Evolutionary conservation across 2,113 vertebrate species (phyloP).

Genomic region (Leptobrachium ailaonicum): DNA sequence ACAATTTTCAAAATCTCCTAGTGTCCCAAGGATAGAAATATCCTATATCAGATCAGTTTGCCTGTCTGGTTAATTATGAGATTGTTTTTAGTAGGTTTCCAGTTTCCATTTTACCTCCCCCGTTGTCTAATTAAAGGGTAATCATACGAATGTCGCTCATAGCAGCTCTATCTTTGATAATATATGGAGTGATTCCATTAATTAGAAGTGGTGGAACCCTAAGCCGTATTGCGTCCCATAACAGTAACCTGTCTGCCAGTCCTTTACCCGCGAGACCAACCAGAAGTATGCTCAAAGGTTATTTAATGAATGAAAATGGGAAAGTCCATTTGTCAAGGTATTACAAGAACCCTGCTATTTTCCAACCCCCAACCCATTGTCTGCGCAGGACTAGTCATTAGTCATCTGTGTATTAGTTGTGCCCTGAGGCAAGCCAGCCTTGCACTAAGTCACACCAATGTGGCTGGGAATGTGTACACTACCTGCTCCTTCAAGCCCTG

Average conservation of each 20-base stretch:
- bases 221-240: conserved; percentile 67
- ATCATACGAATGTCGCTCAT: conserved; percentile 29
- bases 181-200: conserved; percentile 39
- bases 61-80: no score
- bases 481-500: conserved; percentile 75
- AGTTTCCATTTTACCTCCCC: background rate
- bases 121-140: conserved; percentile 36
- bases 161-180: conserved; percentile 24
- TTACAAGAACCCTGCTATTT: conserved; percentile 74
- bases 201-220: conserved; percentile 69
- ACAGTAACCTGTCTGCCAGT: conserved; percentile 59
- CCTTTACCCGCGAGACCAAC: conserved; percentile 70
- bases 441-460: conserved; percentile 72
- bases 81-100: no score
- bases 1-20: no score
- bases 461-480: conserved; percentile 70
- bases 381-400: conserved; percentile 87
- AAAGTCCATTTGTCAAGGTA: conserved; percentile 96
- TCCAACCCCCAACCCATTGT: conserved; percentile 89
- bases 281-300: conserved; percentile 86
- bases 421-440: conserved; percentile 77
- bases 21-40: no score
- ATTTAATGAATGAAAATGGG: conserved; percentile 82
- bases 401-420: conserved; percentile 85
- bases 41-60: no score